Base-by-base conservation (phyloP, 2,797 vertebrate genomes). In the Poeciliopsis paucimaculata region DNA sequence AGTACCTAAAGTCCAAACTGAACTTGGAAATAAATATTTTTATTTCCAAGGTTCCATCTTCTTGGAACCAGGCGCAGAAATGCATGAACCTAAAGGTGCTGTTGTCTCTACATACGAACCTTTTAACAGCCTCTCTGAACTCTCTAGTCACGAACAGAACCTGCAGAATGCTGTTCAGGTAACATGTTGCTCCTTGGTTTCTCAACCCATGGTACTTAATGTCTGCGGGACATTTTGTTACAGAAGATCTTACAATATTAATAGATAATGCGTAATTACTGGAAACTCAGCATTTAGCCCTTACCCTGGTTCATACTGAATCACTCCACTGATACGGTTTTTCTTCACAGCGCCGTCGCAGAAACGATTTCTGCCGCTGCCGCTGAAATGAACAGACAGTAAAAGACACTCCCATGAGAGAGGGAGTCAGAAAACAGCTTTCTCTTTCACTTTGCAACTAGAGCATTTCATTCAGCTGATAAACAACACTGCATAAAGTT, bases 131-230 rank as follows among this genome's bases (percentile, higher is more conserved):
- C 18, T 68, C 64, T 68, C 64, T 68, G 64, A 68, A 68, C 36
- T 41, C 20, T 41, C 1, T 68, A 20, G 64, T 68, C 64, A 68
- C 41, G 39, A 68, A 68, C 36, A 68, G 64, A 41, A 26, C 64
- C 64, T 68, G 64, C 64, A 68, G 64, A 26, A 68, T 23, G 39
- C 36, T 72, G 43, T 72, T 72, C 45, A 72, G 71, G 45, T 49
- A 31, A 20, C 45, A 31, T 31, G 71, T 72, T 31, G 71, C 71
- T 72, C 71, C 71, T 72, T 72, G 71, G 71, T 72, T 72, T 31
- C 8, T 72, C 43, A 72, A 72, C 15, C 71, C 45, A 2, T 49
- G 3, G 3, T 72, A 72, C 15, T 47, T 49, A 31, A 46, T 72
- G n/a, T 72, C 71, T 72, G 16, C 16, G 5, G 45, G 7, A 41